Conservation (phyloP, 2,888 invertebrate genomes). For the Apodemia zela region DNA sequence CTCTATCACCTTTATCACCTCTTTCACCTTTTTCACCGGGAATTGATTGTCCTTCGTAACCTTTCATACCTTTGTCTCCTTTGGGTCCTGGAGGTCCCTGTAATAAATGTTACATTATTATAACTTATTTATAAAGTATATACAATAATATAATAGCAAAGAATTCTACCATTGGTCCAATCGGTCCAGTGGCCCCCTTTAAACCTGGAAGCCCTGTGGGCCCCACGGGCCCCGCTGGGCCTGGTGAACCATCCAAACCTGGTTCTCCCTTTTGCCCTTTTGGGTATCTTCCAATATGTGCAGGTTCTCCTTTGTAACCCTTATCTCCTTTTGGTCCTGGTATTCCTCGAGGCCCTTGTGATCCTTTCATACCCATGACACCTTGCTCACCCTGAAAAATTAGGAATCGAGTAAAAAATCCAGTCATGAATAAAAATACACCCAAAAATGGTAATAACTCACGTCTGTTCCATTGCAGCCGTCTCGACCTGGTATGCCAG, state of each 20-base stretch:
- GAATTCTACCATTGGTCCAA: slow-evolving; percentile 76
- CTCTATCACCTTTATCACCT: slow-evolving; percentile 73
- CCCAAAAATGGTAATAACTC: slow-evolving; percentile 48
- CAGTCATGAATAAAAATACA: not conserved
- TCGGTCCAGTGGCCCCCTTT: slow-evolving; percentile 81
- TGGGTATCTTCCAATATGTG: slow-evolving; percentile 83
- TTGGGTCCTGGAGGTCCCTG: slow-evolving; percentile 85
- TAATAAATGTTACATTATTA: slow-evolving; percentile 30
- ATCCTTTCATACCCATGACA: slow-evolving; percentile 83
- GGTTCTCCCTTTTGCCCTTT: slow-evolving; percentile 94
- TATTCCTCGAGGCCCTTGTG: slow-evolving; percentile 87
- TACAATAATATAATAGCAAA: not conserved
- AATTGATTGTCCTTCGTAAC: slow-evolving; percentile 74
- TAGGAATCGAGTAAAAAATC: slow-evolving; percentile 19
- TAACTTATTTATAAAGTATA: slow-evolving; percentile 5
- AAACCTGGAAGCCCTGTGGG: slow-evolving; percentile 81
- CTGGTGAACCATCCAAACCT: slow-evolving; percentile 86
- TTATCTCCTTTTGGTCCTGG: slow-evolving; percentile 83
- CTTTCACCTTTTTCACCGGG: slow-evolving; percentile 83
- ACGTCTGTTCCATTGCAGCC: slow-evolving; percentile 98
- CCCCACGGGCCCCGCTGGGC: slow-evolving; percentile 83
- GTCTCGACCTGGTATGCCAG: slow-evolving; percentile 93
- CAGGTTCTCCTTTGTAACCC: slow-evolving; percentile 91
- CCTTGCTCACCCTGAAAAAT: slow-evolving; percentile 86
- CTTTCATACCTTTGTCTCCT: slow-evolving; percentile 86